A percentile compares a stretch with the other conserved stretches of the same genome.
Evolutionary conservation across 2,113 vertebrate species (phyloP).

Genomic region (Astur gentilis): DNA sequence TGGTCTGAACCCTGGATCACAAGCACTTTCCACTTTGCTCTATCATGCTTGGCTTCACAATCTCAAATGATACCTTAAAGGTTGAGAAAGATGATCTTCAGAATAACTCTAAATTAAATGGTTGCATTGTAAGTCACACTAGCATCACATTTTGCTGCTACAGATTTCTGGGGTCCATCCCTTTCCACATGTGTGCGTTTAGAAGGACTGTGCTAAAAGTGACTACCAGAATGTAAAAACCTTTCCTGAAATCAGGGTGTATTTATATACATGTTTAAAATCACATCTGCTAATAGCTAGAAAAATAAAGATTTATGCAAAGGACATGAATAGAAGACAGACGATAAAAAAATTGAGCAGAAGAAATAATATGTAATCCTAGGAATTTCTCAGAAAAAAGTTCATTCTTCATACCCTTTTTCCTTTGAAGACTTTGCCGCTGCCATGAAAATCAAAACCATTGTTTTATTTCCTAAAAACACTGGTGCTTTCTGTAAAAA

Average conservation of each 20-base stretch:
- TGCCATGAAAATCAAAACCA: neutral
- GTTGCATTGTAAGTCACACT: neutral
- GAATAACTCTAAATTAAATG: neutral
- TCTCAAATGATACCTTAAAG: neutral
- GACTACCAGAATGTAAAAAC: neutral
- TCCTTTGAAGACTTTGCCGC: neutral
- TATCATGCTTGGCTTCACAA: neutral
- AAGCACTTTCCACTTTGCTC: neutral
- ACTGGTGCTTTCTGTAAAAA: neutral
- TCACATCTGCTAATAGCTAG: neutral
- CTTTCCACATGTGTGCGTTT: fast-evolving
- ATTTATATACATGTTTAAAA: neutral
- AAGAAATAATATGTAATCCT: neutral
- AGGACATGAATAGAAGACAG: neutral
- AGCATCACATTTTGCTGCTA: neutral
- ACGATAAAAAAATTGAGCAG: neutral
- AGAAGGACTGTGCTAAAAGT: neutral
- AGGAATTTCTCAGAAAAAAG: neutral
- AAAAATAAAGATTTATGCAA: neutral
- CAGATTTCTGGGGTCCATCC: neutral
- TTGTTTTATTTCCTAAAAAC: neutral
- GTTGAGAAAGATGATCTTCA: neutral
- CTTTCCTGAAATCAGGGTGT: neutral
- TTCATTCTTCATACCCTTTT: neutral
- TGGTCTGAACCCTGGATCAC: neutral